Evolutionary conservation across 2,113 vertebrate genomes (phyloP).

Genomic region (Rissa tridactyla): DNA sequence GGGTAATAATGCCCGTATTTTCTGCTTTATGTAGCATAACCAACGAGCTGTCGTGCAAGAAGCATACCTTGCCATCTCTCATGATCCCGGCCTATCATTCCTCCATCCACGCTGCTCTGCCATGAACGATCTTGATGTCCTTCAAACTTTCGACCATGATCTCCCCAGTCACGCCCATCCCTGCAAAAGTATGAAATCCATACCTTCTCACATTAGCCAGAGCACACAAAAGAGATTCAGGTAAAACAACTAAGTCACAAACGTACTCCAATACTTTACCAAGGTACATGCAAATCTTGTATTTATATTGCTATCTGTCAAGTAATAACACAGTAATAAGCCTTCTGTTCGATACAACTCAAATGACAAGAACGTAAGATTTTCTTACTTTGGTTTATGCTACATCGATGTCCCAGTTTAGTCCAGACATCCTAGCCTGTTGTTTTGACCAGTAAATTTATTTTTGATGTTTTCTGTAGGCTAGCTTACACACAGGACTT

Average conservation of each 20-base stretch:
- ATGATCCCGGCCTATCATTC: conserved; percentile 65
- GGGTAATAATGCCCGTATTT: neutral
- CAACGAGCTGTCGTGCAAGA: neutral
- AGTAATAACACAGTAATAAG: neutral
- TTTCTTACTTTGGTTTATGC: neutral
- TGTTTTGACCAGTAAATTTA: neutral
- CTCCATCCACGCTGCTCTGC: conserved; percentile 76
- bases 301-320: neutral
- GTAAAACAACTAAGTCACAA: neutral
- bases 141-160: conserved; percentile 86
- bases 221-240: neutral
- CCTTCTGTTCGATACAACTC: neutral
- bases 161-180: conserved; percentile 88
- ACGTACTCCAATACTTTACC: neutral
- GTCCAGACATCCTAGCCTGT: neutral
- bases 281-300: neutral
- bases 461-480: neutral
- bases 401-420: neutral
- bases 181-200: conserved; percentile 2
- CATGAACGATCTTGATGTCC: conserved; percentile 82
- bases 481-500: neutral
- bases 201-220: neutral
- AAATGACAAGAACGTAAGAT: neutral
- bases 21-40: neutral
- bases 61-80: conserved; percentile 74